These are phyloP conservation scores for Knipowitschia caucasica DNA, from an alignment of 2,797 vertebrate genomes.

Conservation along the genomic window DNA sequence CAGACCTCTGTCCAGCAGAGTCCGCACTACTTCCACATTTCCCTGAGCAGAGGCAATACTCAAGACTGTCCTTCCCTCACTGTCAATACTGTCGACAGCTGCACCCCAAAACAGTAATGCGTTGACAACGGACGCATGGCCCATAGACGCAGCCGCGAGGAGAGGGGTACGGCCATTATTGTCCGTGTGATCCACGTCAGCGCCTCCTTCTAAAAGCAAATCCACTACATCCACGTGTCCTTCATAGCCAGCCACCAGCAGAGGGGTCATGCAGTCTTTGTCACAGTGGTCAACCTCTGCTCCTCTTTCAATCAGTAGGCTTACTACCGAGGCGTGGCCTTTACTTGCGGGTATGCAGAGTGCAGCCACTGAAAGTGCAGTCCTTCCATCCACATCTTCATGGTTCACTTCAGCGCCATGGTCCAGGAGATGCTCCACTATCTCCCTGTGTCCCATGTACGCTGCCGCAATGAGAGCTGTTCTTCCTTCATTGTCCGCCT, in stretches of 20 bases:
- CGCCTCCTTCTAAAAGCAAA: slow-evolving; percentile 93
- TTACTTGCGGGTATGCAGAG: slow-evolving; percentile 96
- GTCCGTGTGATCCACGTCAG: slow-evolving; percentile 96
- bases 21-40: slow-evolving; percentile 96
- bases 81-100: slow-evolving; percentile 95
- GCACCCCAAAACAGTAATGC: slow-evolving; percentile 96
- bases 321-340: slow-evolving; percentile 93
- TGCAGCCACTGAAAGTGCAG: slow-evolving; percentile 92
- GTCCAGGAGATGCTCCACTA: slow-evolving; percentile 93
- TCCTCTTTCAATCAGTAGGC: slow-evolving; percentile 91
- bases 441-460: slow-evolving; percentile 97
- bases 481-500: slow-evolving; percentile 94
- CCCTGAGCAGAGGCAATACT: slow-evolving; percentile 97
- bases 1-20: slow-evolving; percentile 96
- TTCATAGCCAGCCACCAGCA: slow-evolving; percentile 96
- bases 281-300: slow-evolving; percentile 97
- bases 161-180: slow-evolving; percentile 95
- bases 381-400: slow-evolving; percentile 93
- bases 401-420: slow-evolving; percentile 95
- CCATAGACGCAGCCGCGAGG: slow-evolving; percentile 97
- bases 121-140: slow-evolving; percentile 94
- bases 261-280: slow-evolving; percentile 96
- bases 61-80: slow-evolving; percentile 94
- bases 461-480: slow-evolving; percentile 95
- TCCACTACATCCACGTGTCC: slow-evolving; percentile 97